A percentile compares a stretch with the other conserved stretches of the same genome.
These are phyloP conservation scores for Lacerta agilis DNA, from an alignment of 2,797 vertebrate genomes.

Conservation along the genomic window DNA sequence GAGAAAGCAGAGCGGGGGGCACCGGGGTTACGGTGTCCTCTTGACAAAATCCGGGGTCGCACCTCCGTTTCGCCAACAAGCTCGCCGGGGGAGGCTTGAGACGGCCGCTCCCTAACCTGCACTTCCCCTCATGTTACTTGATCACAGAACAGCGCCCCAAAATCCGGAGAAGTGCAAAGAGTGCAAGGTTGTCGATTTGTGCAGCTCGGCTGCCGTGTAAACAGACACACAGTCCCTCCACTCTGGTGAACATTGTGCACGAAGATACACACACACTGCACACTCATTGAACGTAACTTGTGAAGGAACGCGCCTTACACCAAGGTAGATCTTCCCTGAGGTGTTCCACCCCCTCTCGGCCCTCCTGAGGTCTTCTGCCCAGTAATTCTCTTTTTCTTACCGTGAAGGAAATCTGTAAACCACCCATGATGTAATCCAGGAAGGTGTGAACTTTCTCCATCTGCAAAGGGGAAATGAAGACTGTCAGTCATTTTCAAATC, in stretches of 20 bases:
- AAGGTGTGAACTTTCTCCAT: constrained; percentile 91
- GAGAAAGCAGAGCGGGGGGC: neutral
- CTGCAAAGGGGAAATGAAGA: constrained; percentile 64
- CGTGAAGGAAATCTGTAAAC: constrained; percentile 90
- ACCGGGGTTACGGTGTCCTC: neutral
- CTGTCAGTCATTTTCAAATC: neutral
- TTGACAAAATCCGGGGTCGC: too few relatives aligned
- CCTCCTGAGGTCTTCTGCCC: too few relatives aligned
- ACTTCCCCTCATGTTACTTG: too few relatives aligned
- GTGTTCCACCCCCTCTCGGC: rapidly evolving
- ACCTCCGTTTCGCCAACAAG: neutral
- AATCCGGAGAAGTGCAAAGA: too few relatives aligned
- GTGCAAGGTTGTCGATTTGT: too few relatives aligned
- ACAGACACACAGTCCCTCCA: too few relatives aligned
- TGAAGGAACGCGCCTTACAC: neutral
- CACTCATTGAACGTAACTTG: neutral
- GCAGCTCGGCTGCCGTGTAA: too few relatives aligned
- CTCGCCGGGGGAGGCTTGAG: neutral
- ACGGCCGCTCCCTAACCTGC: too few relatives aligned
- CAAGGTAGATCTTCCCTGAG: too few relatives aligned
- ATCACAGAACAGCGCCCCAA: too few relatives aligned
- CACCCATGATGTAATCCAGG: constrained; percentile 91
- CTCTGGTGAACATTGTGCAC: too few relatives aligned
- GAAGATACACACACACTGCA: too few relatives aligned
- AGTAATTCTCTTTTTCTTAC: constrained; percentile 69